Percentiles rank a stretch among this genome's conserved stretches.
These are phyloP conservation scores for Zophobas morio DNA, from an alignment of 1,140 invertebrate species.

Conservation along the genomic window DNA sequence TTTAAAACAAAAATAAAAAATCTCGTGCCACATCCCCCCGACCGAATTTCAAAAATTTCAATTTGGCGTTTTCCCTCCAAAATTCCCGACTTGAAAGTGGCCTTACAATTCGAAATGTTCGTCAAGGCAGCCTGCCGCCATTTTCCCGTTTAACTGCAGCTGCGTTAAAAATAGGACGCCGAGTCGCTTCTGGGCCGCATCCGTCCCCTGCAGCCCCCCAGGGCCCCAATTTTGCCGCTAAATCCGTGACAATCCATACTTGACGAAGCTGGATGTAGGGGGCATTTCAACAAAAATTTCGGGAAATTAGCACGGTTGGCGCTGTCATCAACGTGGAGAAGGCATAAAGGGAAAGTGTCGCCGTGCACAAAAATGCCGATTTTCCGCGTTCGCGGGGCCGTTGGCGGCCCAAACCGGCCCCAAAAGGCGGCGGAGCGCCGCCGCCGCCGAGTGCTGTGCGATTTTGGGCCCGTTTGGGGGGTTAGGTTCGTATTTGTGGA, in stretches of 20 bases:
- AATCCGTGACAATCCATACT: constrained; percentile 65
- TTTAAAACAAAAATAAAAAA: constrained; percentile 3
- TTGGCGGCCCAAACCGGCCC: neutral
- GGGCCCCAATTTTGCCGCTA: neutral
- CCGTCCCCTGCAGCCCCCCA: neutral
- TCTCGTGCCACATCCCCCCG: neutral
- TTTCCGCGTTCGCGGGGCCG: constrained; percentile 51
- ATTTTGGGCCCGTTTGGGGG: neutral
- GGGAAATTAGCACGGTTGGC: constrained; percentile 79
- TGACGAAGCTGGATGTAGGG: constrained; percentile 72
- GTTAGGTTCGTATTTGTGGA: constrained; percentile 18
- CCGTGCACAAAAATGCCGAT: constrained; percentile 52
- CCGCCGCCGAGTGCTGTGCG: constrained; percentile 11
- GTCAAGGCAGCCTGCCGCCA: constrained; percentile 50
- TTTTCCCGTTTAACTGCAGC: constrained; percentile 51
- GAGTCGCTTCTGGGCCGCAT: constrained; percentile 7
- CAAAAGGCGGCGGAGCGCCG: neutral
- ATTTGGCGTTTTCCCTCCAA: constrained; percentile 30
- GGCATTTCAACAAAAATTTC: constrained; percentile 80
- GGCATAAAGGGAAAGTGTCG: constrained; percentile 56
- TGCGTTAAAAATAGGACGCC: constrained; percentile 50
- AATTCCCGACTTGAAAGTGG: constrained; percentile 9
- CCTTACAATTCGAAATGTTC: constrained; percentile 41
- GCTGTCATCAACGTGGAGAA: constrained; percentile 78
- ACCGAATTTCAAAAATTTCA: neutral